These are phyloP conservation scores for Pristionchus maxplancki DNA, from an alignment of 2,888 invertebrate genomes.

Conservation along the genomic window DNA sequence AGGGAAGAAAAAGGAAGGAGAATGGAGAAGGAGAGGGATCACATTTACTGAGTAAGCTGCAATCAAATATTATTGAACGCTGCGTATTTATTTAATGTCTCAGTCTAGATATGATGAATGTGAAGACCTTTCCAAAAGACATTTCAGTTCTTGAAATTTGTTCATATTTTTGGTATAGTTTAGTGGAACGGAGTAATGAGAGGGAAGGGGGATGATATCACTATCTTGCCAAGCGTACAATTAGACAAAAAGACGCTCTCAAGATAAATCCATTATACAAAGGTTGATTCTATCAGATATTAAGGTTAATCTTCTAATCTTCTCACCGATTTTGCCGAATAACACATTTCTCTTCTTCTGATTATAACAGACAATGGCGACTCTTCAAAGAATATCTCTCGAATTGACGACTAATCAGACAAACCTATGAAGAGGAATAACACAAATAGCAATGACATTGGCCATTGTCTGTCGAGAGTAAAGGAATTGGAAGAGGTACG, in stretches of 20 bases:
- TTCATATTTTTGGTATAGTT: background rate
- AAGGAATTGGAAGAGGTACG: constrained; percentile 20
- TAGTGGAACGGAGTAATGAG: background rate
- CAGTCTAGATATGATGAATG: background rate
- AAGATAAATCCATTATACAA: background rate
- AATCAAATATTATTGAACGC: background rate
- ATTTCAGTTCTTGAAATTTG: background rate
- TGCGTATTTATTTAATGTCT: too few species aligned
- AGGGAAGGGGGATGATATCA: background rate
- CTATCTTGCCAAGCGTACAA: background rate
- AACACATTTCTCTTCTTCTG: constrained; percentile 17
- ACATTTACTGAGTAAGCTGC: constrained; percentile 15
- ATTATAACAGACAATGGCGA: constrained; percentile 31
- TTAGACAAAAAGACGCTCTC: background rate
- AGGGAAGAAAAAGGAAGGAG: constrained; percentile 2
- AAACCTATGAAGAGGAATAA: constrained; percentile 46
- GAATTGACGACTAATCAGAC: background rate
- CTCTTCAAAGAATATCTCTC: background rate
- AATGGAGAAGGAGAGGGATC: constrained; percentile 1
- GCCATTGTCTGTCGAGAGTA: constrained; percentile 34
- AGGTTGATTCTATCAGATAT: background rate
- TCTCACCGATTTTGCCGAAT: background rate
- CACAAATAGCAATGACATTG: constrained; percentile 40
- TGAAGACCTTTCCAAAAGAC: background rate
- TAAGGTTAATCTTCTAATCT: too few species aligned